phyloP scores from a whole-genome alignment of 2,797 vertebrate genomes.

The Ambastaia sidthimunki region DNA sequence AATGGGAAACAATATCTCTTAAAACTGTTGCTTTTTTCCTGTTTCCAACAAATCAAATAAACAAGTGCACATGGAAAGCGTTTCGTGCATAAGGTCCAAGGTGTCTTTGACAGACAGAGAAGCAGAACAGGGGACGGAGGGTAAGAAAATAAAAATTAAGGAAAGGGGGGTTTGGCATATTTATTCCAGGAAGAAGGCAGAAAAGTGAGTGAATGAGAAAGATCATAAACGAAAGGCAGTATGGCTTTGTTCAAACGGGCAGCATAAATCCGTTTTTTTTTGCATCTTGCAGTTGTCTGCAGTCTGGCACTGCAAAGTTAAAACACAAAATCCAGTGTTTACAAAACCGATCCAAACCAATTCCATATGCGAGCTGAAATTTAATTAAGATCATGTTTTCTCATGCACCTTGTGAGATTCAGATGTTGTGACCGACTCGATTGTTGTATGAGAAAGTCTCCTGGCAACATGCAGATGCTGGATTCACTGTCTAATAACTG shows the following conservation, averaged over 20 bases:
- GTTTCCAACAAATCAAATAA: slow-evolving; percentile 63
- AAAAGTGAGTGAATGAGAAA: slow-evolving; percentile 23
- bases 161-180: slow-evolving; percentile 35
- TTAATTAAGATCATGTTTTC: not conserved
- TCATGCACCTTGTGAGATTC: not conserved
- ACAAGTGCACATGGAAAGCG: slow-evolving; percentile 73
- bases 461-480: not conserved
- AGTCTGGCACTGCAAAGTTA: not conserved
- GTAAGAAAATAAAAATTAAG: slow-evolving; percentile 35
- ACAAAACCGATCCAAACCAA: not conserved
- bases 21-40: slow-evolving; percentile 66
- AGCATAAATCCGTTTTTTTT: not conserved
- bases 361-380: not conserved
- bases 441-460: not conserved
- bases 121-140: not conserved
- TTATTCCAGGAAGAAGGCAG: slow-evolving; percentile 28
- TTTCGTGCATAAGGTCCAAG: slow-evolving; percentile 79
- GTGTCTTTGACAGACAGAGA: slow-evolving; percentile 64
- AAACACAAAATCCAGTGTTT: not conserved
- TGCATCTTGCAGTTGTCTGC: not conserved
- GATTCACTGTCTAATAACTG: not conserved
- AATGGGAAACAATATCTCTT: slow-evolving; percentile 65
- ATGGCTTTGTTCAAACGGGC: slow-evolving; percentile 5
- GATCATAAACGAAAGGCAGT: not conserved
- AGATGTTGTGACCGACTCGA: not conserved